Conservation (phyloP, 1,140 invertebrate species). For the Acromyrmex charruanus region DNA sequence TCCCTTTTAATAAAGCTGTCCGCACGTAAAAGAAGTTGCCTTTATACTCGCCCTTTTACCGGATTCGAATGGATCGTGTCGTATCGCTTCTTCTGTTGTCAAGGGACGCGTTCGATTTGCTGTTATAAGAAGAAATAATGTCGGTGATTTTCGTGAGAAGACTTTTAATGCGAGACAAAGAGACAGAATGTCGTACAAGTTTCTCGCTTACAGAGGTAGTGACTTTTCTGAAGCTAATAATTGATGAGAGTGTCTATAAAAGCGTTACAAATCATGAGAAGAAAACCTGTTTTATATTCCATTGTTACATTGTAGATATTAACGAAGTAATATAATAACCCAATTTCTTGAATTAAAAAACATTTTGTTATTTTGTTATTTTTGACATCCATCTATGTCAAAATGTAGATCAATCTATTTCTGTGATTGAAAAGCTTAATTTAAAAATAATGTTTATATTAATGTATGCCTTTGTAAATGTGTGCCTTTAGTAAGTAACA, state of each 20-base stretch:
- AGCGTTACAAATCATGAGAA: not conserved
- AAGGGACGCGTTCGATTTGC: slow-evolving; percentile 5
- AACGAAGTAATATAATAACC: no score
- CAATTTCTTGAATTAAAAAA: no score
- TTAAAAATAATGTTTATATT: no score
- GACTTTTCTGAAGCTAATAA: slow-evolving; percentile 12
- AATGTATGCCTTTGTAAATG: no score
- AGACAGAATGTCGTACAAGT: not conserved
- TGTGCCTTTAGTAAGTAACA: no score
- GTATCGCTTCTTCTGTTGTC: not conserved
- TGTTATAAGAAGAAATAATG: slow-evolving; percentile 33
- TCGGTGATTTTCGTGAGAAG: slow-evolving; percentile 23
- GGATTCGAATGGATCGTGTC: slow-evolving; percentile 14
- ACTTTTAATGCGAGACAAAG: not conserved
- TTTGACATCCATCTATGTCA: no score
- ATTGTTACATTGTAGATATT: no score
- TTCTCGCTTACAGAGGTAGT: not conserved
- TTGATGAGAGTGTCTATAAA: not conserved
- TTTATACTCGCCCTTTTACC: slow-evolving; percentile 34
- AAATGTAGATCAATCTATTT: no score
- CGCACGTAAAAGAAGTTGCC: slow-evolving; percentile 28
- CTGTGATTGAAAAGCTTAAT: no score
- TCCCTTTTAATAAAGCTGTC: slow-evolving; percentile 70
- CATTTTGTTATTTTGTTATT: no score
- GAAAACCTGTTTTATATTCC: not conserved